Conservation (phyloP, 2,888 invertebrate species). For the Xestobium rufovillosum region DNA sequence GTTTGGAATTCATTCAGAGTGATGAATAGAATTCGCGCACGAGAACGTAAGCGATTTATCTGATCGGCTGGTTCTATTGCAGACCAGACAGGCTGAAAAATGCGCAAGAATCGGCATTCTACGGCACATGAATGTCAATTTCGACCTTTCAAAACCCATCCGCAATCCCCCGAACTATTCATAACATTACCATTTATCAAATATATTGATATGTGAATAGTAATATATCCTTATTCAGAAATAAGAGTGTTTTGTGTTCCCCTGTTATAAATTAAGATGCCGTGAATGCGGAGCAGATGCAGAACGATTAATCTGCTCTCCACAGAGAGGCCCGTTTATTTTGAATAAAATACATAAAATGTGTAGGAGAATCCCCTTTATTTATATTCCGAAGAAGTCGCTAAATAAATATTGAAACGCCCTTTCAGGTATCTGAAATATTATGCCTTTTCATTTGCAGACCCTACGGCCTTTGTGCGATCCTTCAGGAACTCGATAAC, state of each 20-base stretch:
- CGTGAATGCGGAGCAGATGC: not conserved
- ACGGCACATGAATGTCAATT: conserved; percentile 1
- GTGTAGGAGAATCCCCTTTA: not conserved
- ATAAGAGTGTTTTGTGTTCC: not conserved
- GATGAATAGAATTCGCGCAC: not conserved
- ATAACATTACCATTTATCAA: not conserved
- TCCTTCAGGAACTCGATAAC: too few relatives aligned
- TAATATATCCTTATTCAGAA: too few relatives aligned
- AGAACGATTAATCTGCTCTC: not conserved
- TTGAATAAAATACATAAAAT: conserved; percentile 1
- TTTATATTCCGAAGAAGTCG: not conserved
- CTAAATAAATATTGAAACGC: conserved; percentile 1
- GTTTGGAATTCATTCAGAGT: too few relatives aligned
- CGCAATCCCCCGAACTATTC: conserved; percentile 1
- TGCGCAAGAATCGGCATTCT: conserved; percentile 21
- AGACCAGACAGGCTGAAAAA: conserved; percentile 23
- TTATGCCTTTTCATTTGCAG: too few relatives aligned
- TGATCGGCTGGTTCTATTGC: conserved; percentile 22
- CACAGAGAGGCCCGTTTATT: conserved; percentile 1
- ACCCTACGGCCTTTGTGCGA: too few relatives aligned
- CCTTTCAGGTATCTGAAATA: conserved; percentile 1
- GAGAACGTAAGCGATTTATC: conserved; percentile 23
- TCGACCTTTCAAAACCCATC: conserved; percentile 3
- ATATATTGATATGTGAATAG: conserved; percentile 1
- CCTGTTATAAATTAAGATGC: conserved; percentile 1